Evolutionary conservation across 2,113 vertebrate species (phyloP).

Genomic region (Chrysemys picta): DNA sequence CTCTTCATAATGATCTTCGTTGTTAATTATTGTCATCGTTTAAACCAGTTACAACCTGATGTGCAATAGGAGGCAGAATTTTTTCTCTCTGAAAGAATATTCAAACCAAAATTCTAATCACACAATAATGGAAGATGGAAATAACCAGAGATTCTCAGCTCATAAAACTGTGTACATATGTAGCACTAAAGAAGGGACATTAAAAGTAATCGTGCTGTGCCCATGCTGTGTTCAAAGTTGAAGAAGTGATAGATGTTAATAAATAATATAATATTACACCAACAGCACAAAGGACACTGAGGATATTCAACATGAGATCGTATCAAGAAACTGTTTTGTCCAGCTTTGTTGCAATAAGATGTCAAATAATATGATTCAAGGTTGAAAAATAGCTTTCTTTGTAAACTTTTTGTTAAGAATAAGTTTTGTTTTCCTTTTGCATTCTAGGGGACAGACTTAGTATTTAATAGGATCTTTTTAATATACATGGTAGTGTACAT

Average conservation of each 20-base stretch:
- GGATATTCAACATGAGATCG: not conserved
- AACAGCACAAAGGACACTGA: not conserved
- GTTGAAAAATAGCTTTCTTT: not conserved
- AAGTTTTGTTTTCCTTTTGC: not conserved
- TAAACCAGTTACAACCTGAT: fast-evolving
- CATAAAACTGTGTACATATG: not conserved
- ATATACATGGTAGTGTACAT: not conserved
- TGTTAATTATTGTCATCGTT: fast-evolving
- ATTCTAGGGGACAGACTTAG: not conserved
- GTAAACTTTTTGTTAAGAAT: not conserved
- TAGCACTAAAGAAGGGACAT: not conserved
- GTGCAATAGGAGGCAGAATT: fast-evolving
- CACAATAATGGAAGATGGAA: fast-evolving
- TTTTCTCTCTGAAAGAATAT: not conserved
- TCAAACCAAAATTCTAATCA: fast-evolving
- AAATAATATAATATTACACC: not conserved
- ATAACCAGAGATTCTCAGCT: not conserved
- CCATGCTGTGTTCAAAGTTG: not conserved
- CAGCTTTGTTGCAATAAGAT: not conserved
- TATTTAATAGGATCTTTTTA: not conserved
- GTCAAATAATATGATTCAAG: not conserved
- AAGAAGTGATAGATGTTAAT: not conserved
- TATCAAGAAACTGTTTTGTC: not conserved
- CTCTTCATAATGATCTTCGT: not conserved
- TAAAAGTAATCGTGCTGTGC: not conserved